These are phyloP conservation scores for Vanessa tameamea DNA, from an alignment of 1,140 invertebrate species.

Conservation along the genomic window DNA sequence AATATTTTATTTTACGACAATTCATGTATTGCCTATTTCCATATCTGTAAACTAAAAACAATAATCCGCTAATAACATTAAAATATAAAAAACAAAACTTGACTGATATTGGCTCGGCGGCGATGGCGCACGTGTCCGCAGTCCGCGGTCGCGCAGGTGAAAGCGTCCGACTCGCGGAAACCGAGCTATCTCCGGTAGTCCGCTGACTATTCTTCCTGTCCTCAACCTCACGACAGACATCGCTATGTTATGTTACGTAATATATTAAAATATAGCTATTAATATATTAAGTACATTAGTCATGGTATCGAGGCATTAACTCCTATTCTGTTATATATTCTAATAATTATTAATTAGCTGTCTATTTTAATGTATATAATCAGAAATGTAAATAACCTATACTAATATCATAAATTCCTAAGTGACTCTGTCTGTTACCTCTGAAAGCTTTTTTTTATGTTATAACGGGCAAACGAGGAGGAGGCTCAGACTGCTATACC, in stretches of 20 bases:
- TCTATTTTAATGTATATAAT: too few relatives aligned
- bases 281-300: background rate
- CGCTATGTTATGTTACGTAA: background rate
- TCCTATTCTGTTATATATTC: background rate
- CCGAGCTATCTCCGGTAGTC: constrained; percentile 13
- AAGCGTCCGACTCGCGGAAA: constrained; percentile 36
- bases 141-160: constrained; percentile 37
- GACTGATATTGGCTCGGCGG: constrained; percentile 4
- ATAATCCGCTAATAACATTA: background rate
- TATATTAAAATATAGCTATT: background rate
- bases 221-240: background rate
- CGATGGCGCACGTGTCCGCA: constrained; percentile 8
- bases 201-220: constrained; percentile 9
- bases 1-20: too few relatives aligned
- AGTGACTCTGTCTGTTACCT: too few relatives aligned
- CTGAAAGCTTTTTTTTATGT: too few relatives aligned
- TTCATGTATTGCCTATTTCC: too few relatives aligned
- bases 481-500: too few relatives aligned
- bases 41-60: background rate
- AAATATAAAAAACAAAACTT: background rate
- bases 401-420: too few relatives aligned
- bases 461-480: too few relatives aligned
- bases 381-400: too few relatives aligned
- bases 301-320: background rate
- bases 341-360: too few relatives aligned